Conservation (phyloP, 2,888 invertebrate genomes). For the Clusia tigrina region DNA sequence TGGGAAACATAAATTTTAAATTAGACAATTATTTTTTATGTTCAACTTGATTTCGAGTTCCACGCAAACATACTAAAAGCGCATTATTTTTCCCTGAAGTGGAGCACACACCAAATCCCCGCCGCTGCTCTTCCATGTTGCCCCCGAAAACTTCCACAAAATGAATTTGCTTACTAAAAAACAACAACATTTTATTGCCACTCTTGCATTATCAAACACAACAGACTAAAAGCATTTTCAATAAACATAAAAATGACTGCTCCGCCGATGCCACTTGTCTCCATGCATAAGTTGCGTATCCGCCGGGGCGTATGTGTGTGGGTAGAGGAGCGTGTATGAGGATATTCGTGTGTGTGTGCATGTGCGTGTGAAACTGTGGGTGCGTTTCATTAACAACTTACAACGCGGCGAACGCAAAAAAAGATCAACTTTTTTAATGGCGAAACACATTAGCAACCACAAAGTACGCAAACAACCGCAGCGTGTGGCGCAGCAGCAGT, state of each 20-base stretch:
- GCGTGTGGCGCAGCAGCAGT: not conserved
- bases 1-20: no score
- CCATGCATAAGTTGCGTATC: not conserved
- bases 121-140: no score
- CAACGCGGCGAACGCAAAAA: not conserved
- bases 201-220: conserved; percentile 13
- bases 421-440: conserved; percentile 11
- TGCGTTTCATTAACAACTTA: not conserved
- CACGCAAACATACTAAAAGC: no score
- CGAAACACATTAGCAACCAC: conserved; percentile 6
- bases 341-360: not conserved
- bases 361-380: not conserved
- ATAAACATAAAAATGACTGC: conserved; percentile 19
- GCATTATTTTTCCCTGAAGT: no score
- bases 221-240: conserved; percentile 21
- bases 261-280: not conserved
- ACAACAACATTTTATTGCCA: conserved; percentile 14
- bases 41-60: no score
- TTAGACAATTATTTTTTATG: no score
- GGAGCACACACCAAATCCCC: no score
- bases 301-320: not conserved
- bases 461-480: not conserved
- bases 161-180: no score
- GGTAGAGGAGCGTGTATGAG: no score
- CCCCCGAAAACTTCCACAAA: no score